A percentile compares a stretch with the other conserved stretches of the same genome.
Evolutionary conservation across 92 coral and sea anemone species (phyloP).

Genomic region (Blastomussa wellsi): DNA sequence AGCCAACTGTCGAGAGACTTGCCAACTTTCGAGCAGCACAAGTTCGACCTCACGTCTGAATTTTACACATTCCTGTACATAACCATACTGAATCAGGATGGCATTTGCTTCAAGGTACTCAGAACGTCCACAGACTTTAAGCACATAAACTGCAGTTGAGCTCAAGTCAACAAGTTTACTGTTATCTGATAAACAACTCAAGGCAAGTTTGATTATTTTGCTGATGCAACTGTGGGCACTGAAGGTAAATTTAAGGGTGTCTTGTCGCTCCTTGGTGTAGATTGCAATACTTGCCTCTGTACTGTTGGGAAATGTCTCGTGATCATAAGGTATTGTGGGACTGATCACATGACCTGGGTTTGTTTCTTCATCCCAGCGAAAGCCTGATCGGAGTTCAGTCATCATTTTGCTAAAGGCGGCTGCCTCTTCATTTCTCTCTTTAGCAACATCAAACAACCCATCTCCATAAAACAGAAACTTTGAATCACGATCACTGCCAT

Average conservation of each 20-base stretch:
- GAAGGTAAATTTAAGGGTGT: slow-evolving; percentile 74
- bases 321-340: slow-evolving; percentile 86
- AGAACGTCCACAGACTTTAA: slow-evolving; percentile 92
- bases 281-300: slow-evolving; percentile 75
- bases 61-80: slow-evolving; percentile 85
- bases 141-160: slow-evolving; percentile 57
- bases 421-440: slow-evolving; percentile 91
- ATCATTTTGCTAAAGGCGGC: slow-evolving; percentile 82
- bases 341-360: slow-evolving; percentile 92
- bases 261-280: slow-evolving; percentile 74
- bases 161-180: slow-evolving; percentile 39
- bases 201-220: slow-evolving; percentile 69
- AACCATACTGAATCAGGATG: slow-evolving; percentile 90
- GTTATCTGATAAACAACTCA: slow-evolving; percentile 73
- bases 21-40: slow-evolving; percentile 87
- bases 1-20: slow-evolving; percentile 77
- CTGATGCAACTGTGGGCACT: slow-evolving; percentile 67
- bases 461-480: slow-evolving; percentile 74
- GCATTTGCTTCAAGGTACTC: slow-evolving; percentile 81
- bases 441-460: slow-evolving; percentile 94
- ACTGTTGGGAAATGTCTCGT: slow-evolving; percentile 60
- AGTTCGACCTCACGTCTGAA: slow-evolving; percentile 73
- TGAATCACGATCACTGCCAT: slow-evolving; percentile 12
- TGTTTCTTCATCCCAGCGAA: slow-evolving; percentile 68
- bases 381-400: slow-evolving; percentile 69